A percentile compares a stretch with the other conserved stretches of the same genome.
These are phyloP conservation scores for Conopomorpha cramerella DNA, from an alignment of 1,140 invertebrate genomes.

Conservation along the genomic window DNA sequence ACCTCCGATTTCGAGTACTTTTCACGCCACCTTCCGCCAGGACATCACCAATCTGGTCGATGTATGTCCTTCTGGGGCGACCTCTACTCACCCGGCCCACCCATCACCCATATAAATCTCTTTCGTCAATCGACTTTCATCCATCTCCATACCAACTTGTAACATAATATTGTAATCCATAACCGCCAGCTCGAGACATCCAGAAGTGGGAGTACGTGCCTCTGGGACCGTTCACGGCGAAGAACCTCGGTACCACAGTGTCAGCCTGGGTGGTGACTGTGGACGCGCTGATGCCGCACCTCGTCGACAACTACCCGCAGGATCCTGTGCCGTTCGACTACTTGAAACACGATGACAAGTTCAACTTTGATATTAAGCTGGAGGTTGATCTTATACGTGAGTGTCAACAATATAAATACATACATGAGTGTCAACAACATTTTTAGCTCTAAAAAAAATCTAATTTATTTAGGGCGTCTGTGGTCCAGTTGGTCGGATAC, in stretches of 20 bases:
- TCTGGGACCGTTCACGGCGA: constrained; percentile 95
- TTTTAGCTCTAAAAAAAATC: no score
- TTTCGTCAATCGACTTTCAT: no score
- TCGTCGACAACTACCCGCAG: constrained; percentile 78
- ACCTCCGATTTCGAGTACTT: no score
- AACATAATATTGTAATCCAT: constrained; percentile 15
- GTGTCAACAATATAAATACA: no score
- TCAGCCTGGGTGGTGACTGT: constrained; percentile 98
- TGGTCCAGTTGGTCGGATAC: no score
- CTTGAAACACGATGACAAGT: constrained; percentile 82
- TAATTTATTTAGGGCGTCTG: no score
- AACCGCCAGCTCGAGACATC: constrained; percentile 93
- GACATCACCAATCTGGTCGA: no score
- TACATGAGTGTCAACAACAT: no score
- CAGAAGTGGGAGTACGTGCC: constrained; percentile 99
- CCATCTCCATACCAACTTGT: background rate
- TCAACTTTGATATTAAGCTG: constrained; percentile 93
- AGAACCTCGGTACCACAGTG: constrained; percentile 94
- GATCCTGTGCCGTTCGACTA: constrained; percentile 89
- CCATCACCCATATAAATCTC: no score
- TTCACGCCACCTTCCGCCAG: no score
- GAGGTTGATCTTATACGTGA: constrained; percentile 88
- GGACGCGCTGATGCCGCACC: constrained; percentile 90
- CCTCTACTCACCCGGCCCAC: no score
- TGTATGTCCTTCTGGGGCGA: no score